phyloP scores from a whole-genome alignment of 2,113 vertebrate genomes.

The Oryzias curvinotus region DNA sequence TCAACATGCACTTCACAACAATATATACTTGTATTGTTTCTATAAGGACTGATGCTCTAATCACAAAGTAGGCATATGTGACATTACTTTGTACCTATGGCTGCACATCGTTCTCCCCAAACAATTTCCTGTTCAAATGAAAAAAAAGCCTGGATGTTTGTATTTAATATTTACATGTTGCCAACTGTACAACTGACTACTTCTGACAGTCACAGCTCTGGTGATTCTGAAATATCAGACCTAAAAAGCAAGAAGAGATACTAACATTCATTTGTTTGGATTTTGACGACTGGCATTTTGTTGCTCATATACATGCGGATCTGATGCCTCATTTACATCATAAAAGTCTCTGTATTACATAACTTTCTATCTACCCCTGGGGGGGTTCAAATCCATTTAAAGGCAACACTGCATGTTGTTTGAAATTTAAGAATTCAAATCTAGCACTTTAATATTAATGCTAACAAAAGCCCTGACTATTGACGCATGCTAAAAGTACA shows the following conservation, averaged over 20 bases:
- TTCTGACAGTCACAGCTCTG: conserved; percentile 6
- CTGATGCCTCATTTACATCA: conserved; percentile 35
- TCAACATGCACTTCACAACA: conserved; percentile 78
- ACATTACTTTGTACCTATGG: conserved; percentile 48
- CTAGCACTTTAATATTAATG: conserved; percentile 35
- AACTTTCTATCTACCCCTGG: not conserved
- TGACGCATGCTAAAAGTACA: conserved; percentile 62
- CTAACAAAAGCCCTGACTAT: conserved; percentile 48
- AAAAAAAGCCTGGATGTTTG: conserved; percentile 15
- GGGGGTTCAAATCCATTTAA: conserved; percentile 16
- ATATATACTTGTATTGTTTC: conserved; percentile 79
- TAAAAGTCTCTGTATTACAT: conserved; percentile 13
- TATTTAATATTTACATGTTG: conserved; percentile 49
- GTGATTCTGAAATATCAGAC: conserved; percentile 21
- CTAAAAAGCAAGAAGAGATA: conserved; percentile 9
- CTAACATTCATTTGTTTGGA: conserved; percentile 25
- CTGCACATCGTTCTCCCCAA: conserved; percentile 9
- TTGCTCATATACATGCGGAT: conserved; percentile 45
- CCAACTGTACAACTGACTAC: conserved; percentile 24
- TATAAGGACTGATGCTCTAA: conserved; percentile 76
- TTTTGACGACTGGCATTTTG: conserved; percentile 24
- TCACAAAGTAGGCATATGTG: conserved; percentile 69
- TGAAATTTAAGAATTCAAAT: conserved; percentile 33
- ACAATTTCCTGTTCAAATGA: conserved; percentile 9
- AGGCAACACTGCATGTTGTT: conserved; percentile 21